phyloP scores from a whole-genome alignment of 2,113 vertebrate species.

The Pungitius pungitius region DNA sequence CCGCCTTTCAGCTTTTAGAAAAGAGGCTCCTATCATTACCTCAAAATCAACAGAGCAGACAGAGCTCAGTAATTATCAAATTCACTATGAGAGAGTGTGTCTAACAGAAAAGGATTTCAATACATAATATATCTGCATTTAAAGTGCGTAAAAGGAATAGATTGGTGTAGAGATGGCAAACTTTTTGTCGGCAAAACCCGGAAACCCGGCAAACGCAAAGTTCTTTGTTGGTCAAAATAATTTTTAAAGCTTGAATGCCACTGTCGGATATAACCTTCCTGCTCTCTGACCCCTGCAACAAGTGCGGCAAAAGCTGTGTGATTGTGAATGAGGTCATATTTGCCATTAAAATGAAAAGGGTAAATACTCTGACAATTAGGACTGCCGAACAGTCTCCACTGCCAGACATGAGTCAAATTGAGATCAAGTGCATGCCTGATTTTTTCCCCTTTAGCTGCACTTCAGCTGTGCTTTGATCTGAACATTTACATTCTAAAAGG shows the following conservation, averaged over 20 bases:
- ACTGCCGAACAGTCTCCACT: not conserved
- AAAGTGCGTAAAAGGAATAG: not conserved
- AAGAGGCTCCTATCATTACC: slow-evolving; percentile 31
- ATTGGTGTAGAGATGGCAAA: not conserved
- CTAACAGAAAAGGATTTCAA: slow-evolving; percentile 20
- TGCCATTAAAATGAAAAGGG: not conserved
- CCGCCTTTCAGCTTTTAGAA: slow-evolving; percentile 45
- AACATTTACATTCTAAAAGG: not conserved
- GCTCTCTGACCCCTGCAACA: not conserved
- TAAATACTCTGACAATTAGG: not conserved
- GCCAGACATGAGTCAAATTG: not conserved
- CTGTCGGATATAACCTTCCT: too few relatives aligned
- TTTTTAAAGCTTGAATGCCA: too few relatives aligned
- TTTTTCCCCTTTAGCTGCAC: not conserved
- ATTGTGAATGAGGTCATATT: not conserved
- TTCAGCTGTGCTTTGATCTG: slow-evolving; percentile 7
- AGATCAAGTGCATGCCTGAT: not conserved
- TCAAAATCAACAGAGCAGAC: slow-evolving; percentile 39
- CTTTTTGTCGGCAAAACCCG: not conserved
- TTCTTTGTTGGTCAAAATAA: too few relatives aligned
- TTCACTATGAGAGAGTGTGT: slow-evolving; percentile 20
- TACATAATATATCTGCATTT: slow-evolving; percentile 27
- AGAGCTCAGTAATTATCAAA: slow-evolving; percentile 34
- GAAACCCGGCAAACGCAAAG: not conserved
- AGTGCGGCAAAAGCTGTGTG: not conserved